Percentiles rank a stretch among this genome's conserved stretches.
Conservation (phyloP, 2,113 vertebrate species). For the Prietella phreatophila region DNA sequence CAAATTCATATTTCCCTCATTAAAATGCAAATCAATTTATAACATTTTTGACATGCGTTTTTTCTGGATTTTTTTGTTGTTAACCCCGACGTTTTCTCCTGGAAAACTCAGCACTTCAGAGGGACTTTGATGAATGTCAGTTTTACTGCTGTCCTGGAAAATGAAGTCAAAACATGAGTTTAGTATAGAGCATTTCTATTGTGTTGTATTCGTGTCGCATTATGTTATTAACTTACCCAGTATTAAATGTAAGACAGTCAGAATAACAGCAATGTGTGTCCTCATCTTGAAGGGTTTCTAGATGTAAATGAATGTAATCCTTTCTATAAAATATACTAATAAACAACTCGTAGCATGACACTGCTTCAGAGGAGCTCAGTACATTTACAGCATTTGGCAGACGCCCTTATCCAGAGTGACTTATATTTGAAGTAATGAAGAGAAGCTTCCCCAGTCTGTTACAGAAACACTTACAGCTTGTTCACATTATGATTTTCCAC, state of each 20-base stretch:
- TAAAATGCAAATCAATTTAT: too few relatives aligned
- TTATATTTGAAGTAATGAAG: background rate
- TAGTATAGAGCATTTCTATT: background rate
- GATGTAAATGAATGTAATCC: background rate
- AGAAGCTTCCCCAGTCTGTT: background rate
- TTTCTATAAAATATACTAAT: background rate
- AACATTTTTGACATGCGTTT: too few relatives aligned
- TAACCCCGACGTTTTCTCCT: too few relatives aligned
- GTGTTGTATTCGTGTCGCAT: background rate
- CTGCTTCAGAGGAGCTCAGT: background rate
- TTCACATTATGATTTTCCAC: background rate
- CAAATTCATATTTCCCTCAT: too few relatives aligned
- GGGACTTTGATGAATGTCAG: constrained; percentile 16
- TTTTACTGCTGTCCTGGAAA: background rate
- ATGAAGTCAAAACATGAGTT: background rate
- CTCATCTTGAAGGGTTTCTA: constrained; percentile 2
- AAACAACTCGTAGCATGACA: background rate
- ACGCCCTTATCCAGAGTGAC: too few relatives aligned
- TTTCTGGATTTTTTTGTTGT: too few relatives aligned
- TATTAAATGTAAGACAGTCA: background rate
- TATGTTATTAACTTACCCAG: background rate
- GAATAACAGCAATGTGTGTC: background rate
- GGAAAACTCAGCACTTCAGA: background rate
- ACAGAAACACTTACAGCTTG: background rate
- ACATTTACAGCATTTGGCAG: too few relatives aligned